phyloP scores from a whole-genome alignment of 2,888 invertebrate genomes.

The Phengaris arion region DNA sequence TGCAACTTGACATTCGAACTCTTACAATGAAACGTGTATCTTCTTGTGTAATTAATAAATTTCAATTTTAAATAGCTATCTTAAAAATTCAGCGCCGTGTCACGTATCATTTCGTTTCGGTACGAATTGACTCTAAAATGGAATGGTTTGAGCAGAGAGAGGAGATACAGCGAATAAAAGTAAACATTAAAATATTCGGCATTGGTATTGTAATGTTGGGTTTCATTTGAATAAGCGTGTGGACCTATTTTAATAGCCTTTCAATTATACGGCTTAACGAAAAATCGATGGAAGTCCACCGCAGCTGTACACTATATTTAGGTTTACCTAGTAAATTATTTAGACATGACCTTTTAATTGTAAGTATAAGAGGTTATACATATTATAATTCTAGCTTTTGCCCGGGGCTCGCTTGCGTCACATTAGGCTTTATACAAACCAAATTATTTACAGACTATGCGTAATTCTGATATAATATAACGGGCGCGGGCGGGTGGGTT shows the following conservation, averaged over 20 bases:
- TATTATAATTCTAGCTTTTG: too few relatives aligned
- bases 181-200: not conserved
- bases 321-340: not conserved
- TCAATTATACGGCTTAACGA: not conserved
- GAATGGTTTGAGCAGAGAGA: too few relatives aligned
- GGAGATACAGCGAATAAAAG: not conserved
- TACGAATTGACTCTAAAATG: too few relatives aligned
- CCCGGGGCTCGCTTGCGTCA: too few relatives aligned
- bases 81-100: not conserved
- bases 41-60: too few relatives aligned
- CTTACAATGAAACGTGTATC: too few relatives aligned
- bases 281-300: not conserved
- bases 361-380: not conserved
- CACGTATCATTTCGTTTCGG: too few relatives aligned
- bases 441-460: too few relatives aligned
- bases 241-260: not conserved
- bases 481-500: too few relatives aligned
- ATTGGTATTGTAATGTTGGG: not conserved
- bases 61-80: not conserved
- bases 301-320: not conserved
- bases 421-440: too few relatives aligned
- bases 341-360: not conserved
- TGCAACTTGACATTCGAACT: not conserved
- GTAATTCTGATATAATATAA: too few relatives aligned
- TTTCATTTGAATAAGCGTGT: not conserved